Base-by-base conservation (phyloP, 2,888 invertebrate genomes). In the Drosophila longiperda region DNA sequence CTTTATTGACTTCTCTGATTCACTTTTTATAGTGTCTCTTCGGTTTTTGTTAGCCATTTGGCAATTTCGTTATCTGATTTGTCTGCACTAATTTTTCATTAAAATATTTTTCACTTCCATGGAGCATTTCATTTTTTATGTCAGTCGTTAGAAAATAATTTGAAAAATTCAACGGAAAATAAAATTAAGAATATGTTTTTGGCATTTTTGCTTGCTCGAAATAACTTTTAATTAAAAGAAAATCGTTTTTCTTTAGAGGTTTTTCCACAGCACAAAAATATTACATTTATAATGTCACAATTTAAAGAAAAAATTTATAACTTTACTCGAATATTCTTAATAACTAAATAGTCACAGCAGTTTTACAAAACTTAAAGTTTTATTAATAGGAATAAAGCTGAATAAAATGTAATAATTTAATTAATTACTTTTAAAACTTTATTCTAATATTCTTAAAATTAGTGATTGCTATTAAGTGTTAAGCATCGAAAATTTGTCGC, bases 21-120 rank as follows among this genome's bases (percentile, higher is more conserved):
- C 15, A 15, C 42, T 20, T 23, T 20, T 11, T 32, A 12, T 71
- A 48, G 40, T 40, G 26, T 23, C 36, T 3, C 2, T 59, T 40
- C 12, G 17, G 5, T 20, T 12, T 5, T 17, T 12, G 32, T 38
- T 45, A 53, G 50, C 36, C 15, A 29, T 57, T 53, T 66, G 63
- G 69, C 60, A 61, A 38, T 66, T 59, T 48, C 23, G 17, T 68
- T 64, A 60, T 63, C 68, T 62, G 54, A 58, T 63, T 66, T 61
- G 61, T 49, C 64, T 72, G 58, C 66, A 72, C 54, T 53, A 20
- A 58, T 72, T 75, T 15, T 71, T 58, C 42, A 76, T 59, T 76
- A 58, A 33, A 38, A 33, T 38, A 29, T 57, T 49, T 60, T 49
- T 57, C 38, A 32, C 45, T 58, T 64, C 53, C 48, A 64, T 23